phyloP scores from a whole-genome alignment of 2,888 invertebrate species.

The Proisotoma minuta region DNA sequence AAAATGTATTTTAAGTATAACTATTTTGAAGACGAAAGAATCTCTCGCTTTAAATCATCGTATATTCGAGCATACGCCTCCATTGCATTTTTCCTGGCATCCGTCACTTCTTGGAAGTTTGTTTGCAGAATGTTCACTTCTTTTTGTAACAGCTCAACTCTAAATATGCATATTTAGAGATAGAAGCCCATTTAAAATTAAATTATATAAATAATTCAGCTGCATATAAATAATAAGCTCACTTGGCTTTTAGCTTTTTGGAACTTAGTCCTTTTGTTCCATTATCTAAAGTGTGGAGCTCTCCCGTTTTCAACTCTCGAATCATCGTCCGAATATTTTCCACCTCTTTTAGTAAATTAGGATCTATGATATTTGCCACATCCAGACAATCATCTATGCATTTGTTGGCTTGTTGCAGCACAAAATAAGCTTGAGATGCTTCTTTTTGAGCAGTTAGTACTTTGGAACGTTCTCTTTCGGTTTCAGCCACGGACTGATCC shows the following conservation, averaged over 20 bases:
- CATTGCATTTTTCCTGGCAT: conserved; percentile 61
- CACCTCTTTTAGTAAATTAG: conserved; percentile 34
- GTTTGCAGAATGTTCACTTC: conserved; percentile 62
- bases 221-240: not conserved
- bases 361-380: conserved; percentile 35
- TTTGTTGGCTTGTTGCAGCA: conserved; percentile 33
- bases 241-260: conserved; percentile 28
- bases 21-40: too few species aligned
- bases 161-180: conserved; percentile 47
- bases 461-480: conserved; percentile 57
- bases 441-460: conserved; percentile 48
- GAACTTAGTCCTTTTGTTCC: not conserved
- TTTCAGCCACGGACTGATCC: conserved; percentile 57
- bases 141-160: conserved; percentile 62
- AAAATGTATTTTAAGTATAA: not conserved
- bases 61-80: conserved; percentile 58
- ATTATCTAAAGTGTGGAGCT: conserved; percentile 22
- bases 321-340: conserved; percentile 38
- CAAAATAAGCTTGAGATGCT: conserved; percentile 32
- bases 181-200: conserved; percentile 7
- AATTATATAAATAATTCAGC: not conserved
- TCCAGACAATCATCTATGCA: conserved; percentile 44
- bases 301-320: conserved; percentile 43
- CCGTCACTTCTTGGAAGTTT: conserved; percentile 60
- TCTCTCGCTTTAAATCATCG: conserved; percentile 58